A percentile compares a stretch with the other conserved stretches of the same genome.
Evolutionary conservation across 2,888 invertebrate genomes (phyloP).

Genomic region (Synanthedon myopaeformis): DNA sequence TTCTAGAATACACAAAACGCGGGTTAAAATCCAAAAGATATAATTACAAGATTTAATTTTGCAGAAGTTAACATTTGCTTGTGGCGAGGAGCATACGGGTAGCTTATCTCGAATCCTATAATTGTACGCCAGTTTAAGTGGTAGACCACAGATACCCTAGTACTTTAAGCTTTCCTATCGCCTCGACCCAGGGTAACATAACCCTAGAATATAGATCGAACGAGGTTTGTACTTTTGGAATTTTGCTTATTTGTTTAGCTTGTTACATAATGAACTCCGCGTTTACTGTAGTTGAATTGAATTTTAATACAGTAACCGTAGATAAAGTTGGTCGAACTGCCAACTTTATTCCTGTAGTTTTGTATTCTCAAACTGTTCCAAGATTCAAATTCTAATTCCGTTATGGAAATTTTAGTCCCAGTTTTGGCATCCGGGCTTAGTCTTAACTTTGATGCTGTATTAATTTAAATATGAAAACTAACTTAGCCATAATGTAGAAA

Average conservation of each 20-base stretch:
- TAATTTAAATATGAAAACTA: too few relatives aligned
- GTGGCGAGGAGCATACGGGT: conserved; percentile 3
- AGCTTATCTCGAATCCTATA: conserved; percentile 4
- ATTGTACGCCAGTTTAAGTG: neutral
- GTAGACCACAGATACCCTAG: neutral
- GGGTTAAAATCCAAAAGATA: neutral
- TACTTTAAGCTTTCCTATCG: neutral
- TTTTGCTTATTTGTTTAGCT: neutral
- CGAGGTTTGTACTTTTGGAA: neutral
- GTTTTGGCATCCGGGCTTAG: neutral
- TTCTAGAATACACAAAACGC: too few relatives aligned
- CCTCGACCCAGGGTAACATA: neutral
- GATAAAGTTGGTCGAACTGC: neutral
- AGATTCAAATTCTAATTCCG: neutral
- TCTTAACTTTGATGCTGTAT: too few relatives aligned
- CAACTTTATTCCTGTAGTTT: neutral
- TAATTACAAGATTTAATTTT: neutral
- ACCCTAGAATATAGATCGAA: neutral
- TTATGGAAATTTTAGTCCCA: neutral
- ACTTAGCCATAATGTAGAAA: too few relatives aligned
- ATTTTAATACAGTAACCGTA: neutral
- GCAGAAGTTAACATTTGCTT: conserved; percentile 2
- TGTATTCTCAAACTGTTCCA: neutral
- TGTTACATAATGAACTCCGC: neutral
- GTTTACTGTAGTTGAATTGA: neutral